Conservation (phyloP, 2,797 vertebrate genomes). For the Anguilla marmorata region DNA sequence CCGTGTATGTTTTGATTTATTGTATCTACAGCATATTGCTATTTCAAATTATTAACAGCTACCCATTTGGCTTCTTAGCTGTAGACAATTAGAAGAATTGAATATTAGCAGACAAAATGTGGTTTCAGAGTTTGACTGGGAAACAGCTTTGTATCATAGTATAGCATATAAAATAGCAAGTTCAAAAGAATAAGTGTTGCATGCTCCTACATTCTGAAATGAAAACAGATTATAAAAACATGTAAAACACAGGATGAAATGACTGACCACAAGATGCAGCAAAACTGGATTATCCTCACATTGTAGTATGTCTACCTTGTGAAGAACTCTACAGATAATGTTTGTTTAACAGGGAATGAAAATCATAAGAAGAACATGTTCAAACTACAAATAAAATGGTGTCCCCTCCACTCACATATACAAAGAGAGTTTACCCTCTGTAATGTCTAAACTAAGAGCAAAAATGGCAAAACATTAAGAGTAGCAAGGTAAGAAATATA, state of each 20-base stretch:
- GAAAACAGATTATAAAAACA: neutral
- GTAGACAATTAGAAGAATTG: neutral
- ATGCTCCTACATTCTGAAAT: neutral
- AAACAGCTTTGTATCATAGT: neutral
- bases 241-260: conserved; percentile 13
- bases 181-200: neutral
- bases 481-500: neutral
- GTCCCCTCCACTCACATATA: neutral
- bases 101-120: neutral
- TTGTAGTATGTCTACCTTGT: neutral
- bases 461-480: neutral
- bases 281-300: conserved; percentile 17
- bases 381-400: neutral
- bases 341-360: neutral
- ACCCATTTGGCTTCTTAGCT: too few species aligned
- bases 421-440: neutral
- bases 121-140: neutral
- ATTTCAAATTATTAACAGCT: too few species aligned
- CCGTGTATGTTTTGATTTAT: neutral
- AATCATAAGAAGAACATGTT: neutral
- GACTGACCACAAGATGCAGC: conserved; percentile 4
- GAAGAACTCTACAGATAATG: neutral
- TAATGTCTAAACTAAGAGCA: neutral
- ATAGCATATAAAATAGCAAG: neutral
- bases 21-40: neutral